phyloP scores from a whole-genome alignment of 1,140 invertebrate species.

The Belonocnema kinseyi region DNA sequence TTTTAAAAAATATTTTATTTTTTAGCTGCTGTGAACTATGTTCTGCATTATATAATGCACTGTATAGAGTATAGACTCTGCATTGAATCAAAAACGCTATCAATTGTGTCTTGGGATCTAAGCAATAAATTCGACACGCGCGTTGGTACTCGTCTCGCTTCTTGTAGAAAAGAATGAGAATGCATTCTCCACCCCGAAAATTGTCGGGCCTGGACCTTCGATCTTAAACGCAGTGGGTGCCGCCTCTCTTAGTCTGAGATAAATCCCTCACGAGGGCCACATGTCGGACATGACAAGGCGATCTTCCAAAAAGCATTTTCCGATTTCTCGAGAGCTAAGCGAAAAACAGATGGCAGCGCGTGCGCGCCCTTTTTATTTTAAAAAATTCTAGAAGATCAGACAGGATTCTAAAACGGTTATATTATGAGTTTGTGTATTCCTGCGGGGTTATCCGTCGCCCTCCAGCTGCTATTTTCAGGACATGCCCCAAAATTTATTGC shows the following conservation, averaged over 20 bases:
- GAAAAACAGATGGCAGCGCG: slow-evolving; percentile 49
- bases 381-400: slow-evolving; percentile 22
- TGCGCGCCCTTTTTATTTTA: slow-evolving; percentile 8
- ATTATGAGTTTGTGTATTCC: slow-evolving; percentile 7
- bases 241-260: slow-evolving; percentile 45
- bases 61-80: slow-evolving; percentile 1
- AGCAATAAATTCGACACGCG: slow-evolving; percentile 31
- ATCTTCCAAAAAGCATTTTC: slow-evolving; percentile 53
- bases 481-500: slow-evolving; percentile 6
- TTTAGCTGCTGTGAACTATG: too few relatives aligned
- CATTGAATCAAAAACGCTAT: slow-evolving; percentile 35
- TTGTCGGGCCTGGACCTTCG: not conserved
- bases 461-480: slow-evolving; percentile 30
- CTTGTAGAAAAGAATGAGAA: slow-evolving; percentile 21
- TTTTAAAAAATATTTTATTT: too few relatives aligned
- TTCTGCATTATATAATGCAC: not conserved
- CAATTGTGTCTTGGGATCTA: not conserved
- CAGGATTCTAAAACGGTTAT: not conserved
- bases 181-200: slow-evolving; percentile 27
- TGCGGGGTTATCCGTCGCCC: slow-evolving; percentile 17
- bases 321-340: slow-evolving; percentile 45
- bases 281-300: slow-evolving; percentile 53
- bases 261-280: slow-evolving; percentile 63
- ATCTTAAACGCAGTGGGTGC: slow-evolving; percentile 10
- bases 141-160: too few relatives aligned